phyloP scores from a whole-genome alignment of 2,113 vertebrate genomes.

The Aplodontia rufa region DNA sequence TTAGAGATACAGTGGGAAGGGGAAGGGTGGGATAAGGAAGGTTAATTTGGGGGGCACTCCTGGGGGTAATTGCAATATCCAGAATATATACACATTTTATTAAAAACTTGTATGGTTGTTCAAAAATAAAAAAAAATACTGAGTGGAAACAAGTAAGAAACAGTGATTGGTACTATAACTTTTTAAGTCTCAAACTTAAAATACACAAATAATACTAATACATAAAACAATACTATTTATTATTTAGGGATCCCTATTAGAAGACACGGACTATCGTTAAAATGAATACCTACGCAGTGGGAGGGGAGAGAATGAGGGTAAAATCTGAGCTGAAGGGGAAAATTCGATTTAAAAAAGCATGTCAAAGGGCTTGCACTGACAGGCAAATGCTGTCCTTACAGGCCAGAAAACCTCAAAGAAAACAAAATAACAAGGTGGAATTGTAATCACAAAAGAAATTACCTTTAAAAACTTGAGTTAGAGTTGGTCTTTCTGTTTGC shows the following conservation, averaged over 20 bases:
- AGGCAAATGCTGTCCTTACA: neutral
- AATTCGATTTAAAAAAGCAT: neutral
- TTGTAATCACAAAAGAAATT: neutral
- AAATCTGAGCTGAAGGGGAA: neutral
- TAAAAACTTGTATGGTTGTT: no score
- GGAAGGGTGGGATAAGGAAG: no score
- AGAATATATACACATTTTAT: no score
- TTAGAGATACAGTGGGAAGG: no score
- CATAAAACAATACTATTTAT: neutral
- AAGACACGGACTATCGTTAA: neutral
- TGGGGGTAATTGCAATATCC: no score
- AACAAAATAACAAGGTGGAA: neutral
- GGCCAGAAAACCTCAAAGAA: neutral
- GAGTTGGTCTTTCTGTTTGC: neutral
- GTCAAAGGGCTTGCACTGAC: neutral
- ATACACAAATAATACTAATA: neutral
- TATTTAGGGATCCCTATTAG: neutral
- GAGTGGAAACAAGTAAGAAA: neutral
- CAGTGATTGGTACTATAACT: neutral
- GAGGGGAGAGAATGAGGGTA: neutral
- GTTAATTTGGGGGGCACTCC: no score
- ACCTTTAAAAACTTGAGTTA: neutral
- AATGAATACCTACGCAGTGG: neutral
- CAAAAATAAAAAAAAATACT: no score
- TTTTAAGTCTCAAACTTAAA: neutral